Base-by-base conservation (phyloP, 2,888 invertebrate genomes). In the Nomada flava region DNA sequence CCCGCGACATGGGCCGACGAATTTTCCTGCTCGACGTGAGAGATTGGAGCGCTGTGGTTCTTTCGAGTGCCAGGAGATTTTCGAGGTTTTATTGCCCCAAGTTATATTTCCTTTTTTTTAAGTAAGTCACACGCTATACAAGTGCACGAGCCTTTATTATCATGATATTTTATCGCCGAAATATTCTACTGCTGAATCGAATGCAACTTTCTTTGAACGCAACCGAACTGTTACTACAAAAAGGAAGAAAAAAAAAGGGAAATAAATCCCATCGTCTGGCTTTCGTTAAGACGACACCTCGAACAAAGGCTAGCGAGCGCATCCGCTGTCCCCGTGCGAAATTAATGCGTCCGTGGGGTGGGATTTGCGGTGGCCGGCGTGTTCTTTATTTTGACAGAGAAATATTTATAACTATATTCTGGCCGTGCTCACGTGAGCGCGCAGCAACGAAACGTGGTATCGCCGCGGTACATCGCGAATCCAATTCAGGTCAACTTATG, bases 401-500 rank as follows among this genome's bases (percentile, higher is more conserved):
- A 86, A 88, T 89, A 90, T 90, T 89, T 89, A 89, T 88, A 89
- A 87, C 87, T 83, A 83, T 83, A 78, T 83, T 75, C 47, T 4
- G 57, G 57, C 26, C 7, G 26, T 3, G 26, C n/a, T 36, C 36
- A 7, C 10, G 20, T 1, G 55, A 55, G 9, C 20, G 23, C 0
- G 26, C 55, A 11, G 20, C n/a, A n/a, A 20, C 55, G n/a, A 20
- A 2, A n/a, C 23, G n/a, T 10, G n/a, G n/a, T 26, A 26, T 79
- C 36, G 62, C 20, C 53, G 20, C 57, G 76, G 77, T 69, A 55
- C 67, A 23, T 42, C 63, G n/a, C 47, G 89, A 90, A 90, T 90
- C 89, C 88, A 88, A 91, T 90, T 89, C 89, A 87, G 90, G 89
- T 88, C 90, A 89, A 82, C 88, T 91, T 90, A 91, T 90, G 90